Percentiles rank a stretch among this genome's conserved stretches.
Conservation (phyloP, 2,797 vertebrate species). For the Nyctibius grandis region DNA sequence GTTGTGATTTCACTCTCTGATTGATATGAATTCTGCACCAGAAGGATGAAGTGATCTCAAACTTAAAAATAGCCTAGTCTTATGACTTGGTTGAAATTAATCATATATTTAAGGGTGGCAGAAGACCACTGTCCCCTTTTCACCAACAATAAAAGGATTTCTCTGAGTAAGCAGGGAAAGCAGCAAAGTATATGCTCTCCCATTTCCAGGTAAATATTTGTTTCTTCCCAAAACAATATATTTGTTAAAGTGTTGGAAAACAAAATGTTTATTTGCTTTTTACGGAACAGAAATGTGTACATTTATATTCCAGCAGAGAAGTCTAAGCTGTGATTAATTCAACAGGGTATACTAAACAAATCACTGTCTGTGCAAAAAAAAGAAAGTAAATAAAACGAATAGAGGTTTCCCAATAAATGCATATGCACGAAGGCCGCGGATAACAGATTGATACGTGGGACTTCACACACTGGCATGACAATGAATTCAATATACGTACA, state of each 20-base stretch:
- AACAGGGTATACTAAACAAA: not conserved
- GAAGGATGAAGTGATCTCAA: not conserved
- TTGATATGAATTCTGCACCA: not conserved
- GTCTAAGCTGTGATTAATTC: not conserved
- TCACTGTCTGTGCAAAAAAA: not conserved
- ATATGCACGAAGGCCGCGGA: fast-evolving
- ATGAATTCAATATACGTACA: fast-evolving
- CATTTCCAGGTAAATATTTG: not conserved
- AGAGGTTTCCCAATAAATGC: not conserved
- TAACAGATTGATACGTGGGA: fast-evolving
- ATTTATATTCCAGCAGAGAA: not conserved
- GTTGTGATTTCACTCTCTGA: not conserved
- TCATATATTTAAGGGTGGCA: not conserved
- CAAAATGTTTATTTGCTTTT: not conserved
- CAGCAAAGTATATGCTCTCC: not conserved
- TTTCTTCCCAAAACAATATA: not conserved
- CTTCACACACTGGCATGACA: not conserved
- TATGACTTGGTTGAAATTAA: not conserved
- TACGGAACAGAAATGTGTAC: not conserved
- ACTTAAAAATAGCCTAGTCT: not conserved
- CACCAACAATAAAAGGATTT: not conserved
- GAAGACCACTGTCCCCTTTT: not conserved
- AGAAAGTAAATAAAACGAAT: not conserved
- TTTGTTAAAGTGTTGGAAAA: not conserved
- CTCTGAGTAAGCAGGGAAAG: not conserved